These are phyloP conservation scores for Mya arenaria DNA, from an alignment of 1,140 invertebrate species.

Conservation along the genomic window DNA sequence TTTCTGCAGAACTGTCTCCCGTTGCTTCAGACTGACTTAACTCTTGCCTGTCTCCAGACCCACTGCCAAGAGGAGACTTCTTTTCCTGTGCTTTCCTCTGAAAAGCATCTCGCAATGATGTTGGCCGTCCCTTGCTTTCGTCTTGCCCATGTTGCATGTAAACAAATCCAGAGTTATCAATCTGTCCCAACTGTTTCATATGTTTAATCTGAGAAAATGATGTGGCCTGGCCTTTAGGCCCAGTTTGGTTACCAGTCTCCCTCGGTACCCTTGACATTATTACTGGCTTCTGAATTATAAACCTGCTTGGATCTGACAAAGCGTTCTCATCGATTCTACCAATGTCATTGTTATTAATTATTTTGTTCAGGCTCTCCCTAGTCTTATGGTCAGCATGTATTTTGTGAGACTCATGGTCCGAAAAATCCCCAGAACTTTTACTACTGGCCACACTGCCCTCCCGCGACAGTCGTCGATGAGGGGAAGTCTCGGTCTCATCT, in stretches of 20 bases:
- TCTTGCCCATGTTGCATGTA: slow-evolving; percentile 76
- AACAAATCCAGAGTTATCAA: slow-evolving; percentile 74
- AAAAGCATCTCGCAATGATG: slow-evolving; percentile 53
- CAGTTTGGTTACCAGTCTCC: neutral
- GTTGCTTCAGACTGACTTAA: slow-evolving; percentile 87
- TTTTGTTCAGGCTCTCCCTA: slow-evolving; percentile 55
- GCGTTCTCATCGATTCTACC: too few species aligned
- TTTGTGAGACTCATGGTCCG: slow-evolving; percentile 79
- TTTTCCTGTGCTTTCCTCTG: slow-evolving; percentile 81
- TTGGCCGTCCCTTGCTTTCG: slow-evolving; percentile 28
- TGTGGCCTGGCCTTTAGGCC: slow-evolving; percentile 63
- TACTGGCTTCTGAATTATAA: slow-evolving; percentile 47
- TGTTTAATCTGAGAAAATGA: slow-evolving; percentile 77
- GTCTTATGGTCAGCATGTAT: slow-evolving; percentile 77
- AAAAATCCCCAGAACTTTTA: slow-evolving; percentile 77
- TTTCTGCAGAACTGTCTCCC: slow-evolving; percentile 40
- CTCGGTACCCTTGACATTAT: neutral
- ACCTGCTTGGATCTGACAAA: slow-evolving; percentile 17
- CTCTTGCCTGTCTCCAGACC: slow-evolving; percentile 90
- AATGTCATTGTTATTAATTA: too few species aligned
- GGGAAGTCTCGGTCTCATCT: slow-evolving; percentile 6
- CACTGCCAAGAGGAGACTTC: slow-evolving; percentile 87
- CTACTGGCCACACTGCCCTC: slow-evolving; percentile 74
- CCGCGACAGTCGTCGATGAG: slow-evolving; percentile 59
- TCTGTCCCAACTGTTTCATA: slow-evolving; percentile 66